Base-by-base conservation (phyloP, 1,140 invertebrate genomes). In the Drosophila suzukii region DNA sequence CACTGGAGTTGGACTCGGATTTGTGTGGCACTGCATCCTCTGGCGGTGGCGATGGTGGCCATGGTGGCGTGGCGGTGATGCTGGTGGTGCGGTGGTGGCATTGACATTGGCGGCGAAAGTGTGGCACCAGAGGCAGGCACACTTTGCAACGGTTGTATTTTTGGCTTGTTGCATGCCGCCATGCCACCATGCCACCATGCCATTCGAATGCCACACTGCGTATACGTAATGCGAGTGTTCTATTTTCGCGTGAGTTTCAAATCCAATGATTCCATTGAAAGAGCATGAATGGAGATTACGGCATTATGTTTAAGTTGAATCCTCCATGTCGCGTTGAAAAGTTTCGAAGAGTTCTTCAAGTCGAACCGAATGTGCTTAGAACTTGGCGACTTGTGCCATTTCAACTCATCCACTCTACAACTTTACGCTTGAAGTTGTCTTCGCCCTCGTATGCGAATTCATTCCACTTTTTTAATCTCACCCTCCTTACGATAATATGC, bases 101-200 rank as follows among this genome's bases (percentile, higher is more conserved):
- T 89, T 88, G 84, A 88, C 84, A 88, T 88, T 88, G 84, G 75
- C 46, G 61, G 84, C 51, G 63, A 80, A 88, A 88, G 72, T 89
- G 84, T 88, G 84, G 84, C 79, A 86, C 59, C 65, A 78, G 78
- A 78, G 78, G 62, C 77, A 70, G 53, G 39, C 61, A 59, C 43
- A 71, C 67, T 38, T 58, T n/a, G 24, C 41, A 50, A 32, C 43
- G 51, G 62, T 77, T 61, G 66, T 86, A 89, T 89, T 86, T 86
- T 86, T 74, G 83, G 83, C 70, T 56, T 72, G 63, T 15, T 49
- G 56, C 70, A 63, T 63, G 59, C 49, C 27, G 62, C 32, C 54
- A 50, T 12, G 32, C 50, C 50, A 53, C 24, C 24, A 4, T 24
- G 24, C 24, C 24, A 24, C 13, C 53, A 34, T 20, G 32, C 50